Evolutionary conservation across 92 coral and sea anemone species (phyloP), one percentile per base, ranked within the genome.

Genomic region (Porites cylindrica): DNA sequence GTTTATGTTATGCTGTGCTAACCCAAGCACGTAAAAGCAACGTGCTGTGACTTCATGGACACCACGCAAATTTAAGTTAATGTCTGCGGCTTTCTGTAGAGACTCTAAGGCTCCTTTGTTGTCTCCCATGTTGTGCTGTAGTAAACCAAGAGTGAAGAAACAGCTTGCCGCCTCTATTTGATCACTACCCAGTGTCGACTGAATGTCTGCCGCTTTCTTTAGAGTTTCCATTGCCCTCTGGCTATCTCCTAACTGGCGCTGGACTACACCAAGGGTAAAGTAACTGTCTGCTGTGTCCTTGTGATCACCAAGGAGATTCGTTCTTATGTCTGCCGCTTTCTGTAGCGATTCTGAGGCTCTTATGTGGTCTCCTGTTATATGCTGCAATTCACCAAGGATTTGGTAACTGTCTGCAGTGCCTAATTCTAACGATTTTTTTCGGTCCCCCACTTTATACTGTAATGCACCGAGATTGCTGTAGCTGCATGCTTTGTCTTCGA

Each of bases 161-260:
- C 59, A 8, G 59, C 59, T 0, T 11, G 59, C 59, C 13, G 59
- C 2, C 10, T 11, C 13, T 53, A 0, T 53, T 1, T 53, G 59
- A 53, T 8, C 59, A 53, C 59, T 1, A 53, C 9, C 10, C 13
- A 53, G 10, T 8, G 59, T 53, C 0, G 59, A 53, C 12, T 11
- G 9, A 8, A 53, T 11, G 59, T 6, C 59, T 0, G 59, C 59
- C 59, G 84, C 84, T 20, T 80, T 66, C 53, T 69, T 19, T 32
- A 80, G 58, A 80, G 75, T 66, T 3, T 20, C 65, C 66, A 80
- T 51, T 6, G 84, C 84, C 7, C 63, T 43, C 0, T 54, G 10
- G 20, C 13, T 26, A 51, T 80, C 66, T 23, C 72, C 47, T 75
- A 67, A 52, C 1, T 23, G 18, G 8, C 18, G 19, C 64, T 66